These are phyloP conservation scores for Pterophyllum scalare DNA, from an alignment of 2,113 vertebrate genomes.

Conservation along the genomic window DNA sequence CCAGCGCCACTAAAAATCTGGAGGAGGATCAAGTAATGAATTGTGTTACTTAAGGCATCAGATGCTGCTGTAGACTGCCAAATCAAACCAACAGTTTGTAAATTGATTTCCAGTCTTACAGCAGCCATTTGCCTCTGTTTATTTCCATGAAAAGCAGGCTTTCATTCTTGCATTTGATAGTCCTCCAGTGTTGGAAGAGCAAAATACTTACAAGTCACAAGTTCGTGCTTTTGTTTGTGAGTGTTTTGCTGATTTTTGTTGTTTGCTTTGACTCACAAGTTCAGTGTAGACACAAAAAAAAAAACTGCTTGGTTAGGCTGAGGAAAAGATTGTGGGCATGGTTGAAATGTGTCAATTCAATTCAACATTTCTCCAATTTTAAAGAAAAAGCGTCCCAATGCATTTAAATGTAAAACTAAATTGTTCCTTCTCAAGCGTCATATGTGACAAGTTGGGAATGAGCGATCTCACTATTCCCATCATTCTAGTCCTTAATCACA, in stretches of 20 bases:
- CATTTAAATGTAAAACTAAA: neutral
- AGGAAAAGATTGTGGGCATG: neutral
- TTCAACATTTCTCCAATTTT: neutral
- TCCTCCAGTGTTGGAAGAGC: conserved; percentile 1
- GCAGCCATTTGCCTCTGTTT: conserved; percentile 1
- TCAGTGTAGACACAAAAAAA: neutral
- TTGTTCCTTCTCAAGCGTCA: neutral
- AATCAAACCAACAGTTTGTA: conserved; percentile 27
- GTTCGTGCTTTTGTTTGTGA: neutral
- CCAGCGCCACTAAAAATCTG: conserved; percentile 4
- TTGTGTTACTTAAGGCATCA: conserved; percentile 13
- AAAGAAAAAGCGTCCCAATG: neutral
- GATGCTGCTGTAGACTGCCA: conserved; percentile 2
- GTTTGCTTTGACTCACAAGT: neutral
- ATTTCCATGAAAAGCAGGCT: neutral
- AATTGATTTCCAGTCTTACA: conserved; percentile 23
- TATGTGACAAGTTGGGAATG: neutral
- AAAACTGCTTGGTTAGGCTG: neutral
- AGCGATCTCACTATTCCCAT: neutral
- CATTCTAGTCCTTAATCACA: no score
- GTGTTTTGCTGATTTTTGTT: neutral
- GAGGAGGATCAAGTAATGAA: conserved; percentile 38
- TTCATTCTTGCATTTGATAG: conserved; percentile 8
- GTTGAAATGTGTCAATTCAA: neutral
- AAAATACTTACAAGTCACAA: conserved; percentile 9